Conservation (phyloP, 2,113 vertebrate genomes). For the Poeciliopsis retropinna region DNA sequence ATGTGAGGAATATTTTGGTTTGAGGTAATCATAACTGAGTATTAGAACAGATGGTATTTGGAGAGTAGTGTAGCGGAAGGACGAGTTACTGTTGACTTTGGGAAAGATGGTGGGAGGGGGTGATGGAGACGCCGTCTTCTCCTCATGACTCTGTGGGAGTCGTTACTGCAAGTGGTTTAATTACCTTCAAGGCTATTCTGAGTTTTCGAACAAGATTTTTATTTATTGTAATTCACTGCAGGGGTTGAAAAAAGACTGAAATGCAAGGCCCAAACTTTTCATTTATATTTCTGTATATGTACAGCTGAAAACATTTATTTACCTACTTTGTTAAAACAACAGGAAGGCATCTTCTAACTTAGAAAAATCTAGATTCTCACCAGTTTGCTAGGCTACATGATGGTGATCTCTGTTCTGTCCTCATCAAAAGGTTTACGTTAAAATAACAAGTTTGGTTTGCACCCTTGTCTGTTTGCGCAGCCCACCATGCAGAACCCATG, state of each 20-base stretch:
- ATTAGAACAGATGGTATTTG: constrained; percentile 66
- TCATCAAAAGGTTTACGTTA: no score
- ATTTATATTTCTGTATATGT: neutral
- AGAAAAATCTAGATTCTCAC: no score
- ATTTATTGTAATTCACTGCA: constrained; percentile 64
- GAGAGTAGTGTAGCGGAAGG: constrained; percentile 39
- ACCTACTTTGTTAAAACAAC: neutral
- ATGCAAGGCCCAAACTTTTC: constrained; percentile 20
- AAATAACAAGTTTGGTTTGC: no score
- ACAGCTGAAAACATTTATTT: neutral
- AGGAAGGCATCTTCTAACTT: neutral
- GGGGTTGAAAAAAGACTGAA: constrained; percentile 39
- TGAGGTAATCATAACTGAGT: constrained; percentile 52
- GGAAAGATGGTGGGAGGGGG: constrained; percentile 49
- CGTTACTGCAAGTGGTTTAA: constrained; percentile 67
- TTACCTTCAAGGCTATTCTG: constrained; percentile 69
- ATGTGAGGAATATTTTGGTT: constrained; percentile 6
- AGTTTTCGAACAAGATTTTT: constrained; percentile 60
- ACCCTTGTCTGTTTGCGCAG: no score
- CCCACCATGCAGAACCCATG: no score
- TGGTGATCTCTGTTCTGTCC: no score
- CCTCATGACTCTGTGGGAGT: constrained; percentile 64
- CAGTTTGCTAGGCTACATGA: no score
- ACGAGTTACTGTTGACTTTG: constrained; percentile 61
- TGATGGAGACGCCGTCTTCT: constrained; percentile 52